Evolutionary conservation across 2,113 vertebrate species (phyloP), one percentile per base, ranked within the genome.

Genomic region (Dasypus novemcinctus): DNA sequence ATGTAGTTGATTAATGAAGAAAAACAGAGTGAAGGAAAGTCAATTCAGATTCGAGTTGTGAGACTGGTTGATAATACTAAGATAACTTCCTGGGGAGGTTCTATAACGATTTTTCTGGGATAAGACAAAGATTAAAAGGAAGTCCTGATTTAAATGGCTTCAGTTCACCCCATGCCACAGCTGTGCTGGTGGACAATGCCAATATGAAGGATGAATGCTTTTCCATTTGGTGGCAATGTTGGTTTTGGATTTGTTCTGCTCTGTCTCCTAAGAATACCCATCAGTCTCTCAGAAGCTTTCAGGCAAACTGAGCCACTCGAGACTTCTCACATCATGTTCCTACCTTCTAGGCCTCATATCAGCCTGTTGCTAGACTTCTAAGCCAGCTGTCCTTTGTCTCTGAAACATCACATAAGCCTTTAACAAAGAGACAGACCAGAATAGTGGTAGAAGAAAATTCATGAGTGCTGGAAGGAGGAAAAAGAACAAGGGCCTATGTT

Each of bases 41-140:
- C 9, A 61, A 17, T 91, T 95, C 72, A 89, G 68, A 86, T 20
- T 93, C 14, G 64, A 89, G 23, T 69, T 95, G 52, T 25, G 20
- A 91, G 14, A 9, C 43, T 93, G n/a, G 74, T 3, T 78, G 31
- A 83, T 46, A 38, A 94, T 49, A 43, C 71, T 80, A 25, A 69
- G 72, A 68, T 90, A 86, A 91, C 43, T 82, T 93, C 61, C 46
- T 59, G 6, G 49, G 33, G 38, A 91, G 43, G 85, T 71, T 92
- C 64, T 41, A 84, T 85, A 61, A 87, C 63, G 61, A 74, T 88
- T 85, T 93, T 89, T 74, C 71, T 90, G 15, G 90, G 86, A 27
- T 66, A 96, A 94, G 43, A 69, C 17, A 75, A 31, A 94, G 66
- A 84, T 36, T 33, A 38, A 43, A 95, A 90, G 88, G 59, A 96